phyloP scores from a whole-genome alignment of 2,888 invertebrate genomes.

The Drosophila diplacantha region DNA sequence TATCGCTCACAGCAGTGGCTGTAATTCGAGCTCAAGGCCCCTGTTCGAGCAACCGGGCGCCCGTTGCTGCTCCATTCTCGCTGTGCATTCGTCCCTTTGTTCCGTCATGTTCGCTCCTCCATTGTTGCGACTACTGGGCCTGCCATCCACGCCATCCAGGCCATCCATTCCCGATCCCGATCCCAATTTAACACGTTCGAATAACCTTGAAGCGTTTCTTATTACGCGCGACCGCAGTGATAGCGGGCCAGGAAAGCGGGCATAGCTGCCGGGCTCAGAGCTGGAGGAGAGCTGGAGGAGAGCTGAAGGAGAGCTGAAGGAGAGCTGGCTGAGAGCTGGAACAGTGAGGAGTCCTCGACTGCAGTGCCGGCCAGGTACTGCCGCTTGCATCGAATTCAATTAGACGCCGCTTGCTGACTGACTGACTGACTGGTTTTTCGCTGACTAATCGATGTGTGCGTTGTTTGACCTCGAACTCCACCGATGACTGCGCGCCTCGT shows the following conservation, averaged over 20 bases:
- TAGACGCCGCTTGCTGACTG: conserved; percentile 57
- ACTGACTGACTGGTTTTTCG: conserved; percentile 41
- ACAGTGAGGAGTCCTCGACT: conserved; percentile 27
- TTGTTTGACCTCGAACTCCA: conserved; percentile 54
- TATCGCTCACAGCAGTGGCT: conserved; percentile 30
- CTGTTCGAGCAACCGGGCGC: conserved; percentile 59
- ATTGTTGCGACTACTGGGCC: conserved; percentile 51
- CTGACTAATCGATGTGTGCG: conserved; percentile 47
- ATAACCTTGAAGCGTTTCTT: conserved; percentile 66
- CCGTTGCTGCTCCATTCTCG: conserved; percentile 53
- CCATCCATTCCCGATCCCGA: conserved; percentile 42
- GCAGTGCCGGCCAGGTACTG: conserved; percentile 34
- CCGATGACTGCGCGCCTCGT: conserved; percentile 55
- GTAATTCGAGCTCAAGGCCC: conserved; percentile 71
- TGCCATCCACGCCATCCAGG: conserved; percentile 29
- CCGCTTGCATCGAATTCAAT: conserved; percentile 61
- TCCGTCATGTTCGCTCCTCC: conserved; percentile 65
- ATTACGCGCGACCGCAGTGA: conserved; percentile 65
- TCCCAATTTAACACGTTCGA: conserved; percentile 76
- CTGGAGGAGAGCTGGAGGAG: background rate
- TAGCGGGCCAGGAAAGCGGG: conserved; percentile 33
- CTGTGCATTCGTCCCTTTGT: conserved; percentile 61
- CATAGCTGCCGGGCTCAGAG: conserved; percentile 5
- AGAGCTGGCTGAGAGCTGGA: conserved; percentile 14
- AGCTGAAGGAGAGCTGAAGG: conserved; percentile 3